Percentiles rank a stretch among this genome's conserved stretches.
phyloP scores from a whole-genome alignment of 2,797 vertebrate species.

The Ctenosaura bakeri region DNA sequence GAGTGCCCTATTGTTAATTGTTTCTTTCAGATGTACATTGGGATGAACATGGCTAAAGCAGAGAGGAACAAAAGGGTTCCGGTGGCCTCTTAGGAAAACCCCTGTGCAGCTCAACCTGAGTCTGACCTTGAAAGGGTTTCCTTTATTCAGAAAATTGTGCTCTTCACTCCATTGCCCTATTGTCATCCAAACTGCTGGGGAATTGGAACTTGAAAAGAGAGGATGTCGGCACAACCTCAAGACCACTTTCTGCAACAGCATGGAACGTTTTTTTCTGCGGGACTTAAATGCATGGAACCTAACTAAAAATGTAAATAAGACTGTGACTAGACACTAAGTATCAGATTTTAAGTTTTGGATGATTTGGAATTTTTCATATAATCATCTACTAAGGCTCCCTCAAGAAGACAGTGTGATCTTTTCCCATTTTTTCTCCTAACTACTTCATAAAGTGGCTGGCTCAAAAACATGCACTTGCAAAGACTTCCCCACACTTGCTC shows the following conservation, averaged over 20 bases:
- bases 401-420: background rate
- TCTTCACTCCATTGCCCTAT: conserved; percentile 46
- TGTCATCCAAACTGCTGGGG: conserved; percentile 62
- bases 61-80: conserved; percentile 84
- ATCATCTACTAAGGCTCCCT: background rate
- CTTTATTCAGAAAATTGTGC: conserved; percentile 55
- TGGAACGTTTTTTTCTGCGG: background rate
- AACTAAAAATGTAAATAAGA: background rate
- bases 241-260: conserved; percentile 21
- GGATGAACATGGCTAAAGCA: conserved; percentile 85
- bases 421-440: background rate
- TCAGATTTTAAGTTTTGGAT: background rate
- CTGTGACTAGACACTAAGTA: background rate
- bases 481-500: background rate
- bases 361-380: background rate
- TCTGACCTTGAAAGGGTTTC: conserved; percentile 78
- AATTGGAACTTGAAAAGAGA: background rate
- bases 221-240: background rate
- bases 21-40: conserved; percentile 89
- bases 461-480: background rate
- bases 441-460: background rate
- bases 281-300: background rate
- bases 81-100: conserved; percentile 80
- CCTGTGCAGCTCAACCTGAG: conserved; percentile 77
- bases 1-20: conserved; percentile 90